phyloP scores from a whole-genome alignment of 2,888 invertebrate species.

The Agrypnus murinus region DNA sequence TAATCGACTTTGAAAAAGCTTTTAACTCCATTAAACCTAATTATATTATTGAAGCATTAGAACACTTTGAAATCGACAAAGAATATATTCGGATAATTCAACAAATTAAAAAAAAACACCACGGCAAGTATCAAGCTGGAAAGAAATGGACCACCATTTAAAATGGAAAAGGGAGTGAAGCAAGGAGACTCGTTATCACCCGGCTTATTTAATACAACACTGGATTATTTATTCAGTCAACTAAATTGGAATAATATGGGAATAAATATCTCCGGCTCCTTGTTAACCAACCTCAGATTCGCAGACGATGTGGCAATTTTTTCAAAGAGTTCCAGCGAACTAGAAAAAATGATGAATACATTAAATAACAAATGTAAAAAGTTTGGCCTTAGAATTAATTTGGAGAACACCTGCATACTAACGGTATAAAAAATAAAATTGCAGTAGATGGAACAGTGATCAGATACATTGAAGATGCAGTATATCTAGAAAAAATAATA shows the following conservation, averaged over 20 bases:
- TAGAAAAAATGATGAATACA: background rate
- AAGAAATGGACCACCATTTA: constrained; percentile 2
- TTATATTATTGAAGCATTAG: background rate
- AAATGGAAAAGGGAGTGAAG: constrained; percentile 4
- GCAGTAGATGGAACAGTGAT: background rate
- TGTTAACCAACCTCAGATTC: constrained; percentile 5
- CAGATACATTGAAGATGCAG: too few species aligned
- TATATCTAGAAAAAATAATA: too few species aligned
- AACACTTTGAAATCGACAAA: background rate
- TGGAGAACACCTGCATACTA: background rate
- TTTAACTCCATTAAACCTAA: constrained; percentile 2
- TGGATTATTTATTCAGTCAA: constrained; percentile 15
- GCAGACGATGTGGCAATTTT: too few species aligned
- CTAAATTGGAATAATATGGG: constrained; percentile 14
- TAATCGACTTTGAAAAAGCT: too few species aligned
- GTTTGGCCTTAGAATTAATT: constrained; percentile 1
- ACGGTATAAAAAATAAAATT: background rate
- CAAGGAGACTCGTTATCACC: background rate
- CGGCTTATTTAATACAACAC: background rate
- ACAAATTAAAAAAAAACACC: background rate
- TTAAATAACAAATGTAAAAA: background rate
- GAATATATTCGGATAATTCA: constrained; percentile 4
- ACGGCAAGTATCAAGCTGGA: constrained; percentile 1
- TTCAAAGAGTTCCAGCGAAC: background rate
- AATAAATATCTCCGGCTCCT: constrained; percentile 10